Base-by-base conservation (phyloP, 92 coral and sea anemone species). In the Siderastrea radians region DNA sequence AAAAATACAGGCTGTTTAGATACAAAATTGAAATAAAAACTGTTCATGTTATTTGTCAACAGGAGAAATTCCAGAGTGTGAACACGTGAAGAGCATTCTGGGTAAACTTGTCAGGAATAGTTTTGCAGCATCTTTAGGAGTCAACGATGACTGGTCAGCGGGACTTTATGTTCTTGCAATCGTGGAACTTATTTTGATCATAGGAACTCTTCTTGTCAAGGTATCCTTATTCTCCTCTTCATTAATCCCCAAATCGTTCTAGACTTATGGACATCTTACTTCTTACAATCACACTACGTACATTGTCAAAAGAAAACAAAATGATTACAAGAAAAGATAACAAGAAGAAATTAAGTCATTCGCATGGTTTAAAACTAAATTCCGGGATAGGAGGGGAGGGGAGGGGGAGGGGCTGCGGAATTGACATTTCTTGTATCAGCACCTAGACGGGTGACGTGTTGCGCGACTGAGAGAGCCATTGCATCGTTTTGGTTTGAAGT, bases 1-100 rank as follows among this genome's bases (percentile, higher is more conserved):
- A 26, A 26, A 26, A 26, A 26, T 26, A 26, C 38, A 26, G 38
- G 38, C 38, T 26, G 38, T 26, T 26, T 26, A 26, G 38, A 26
- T 26, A 26, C 38, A 26, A 26, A 26, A 26, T 26, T 26, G 38
- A 26, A 26, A 26, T 26, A 26, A 26, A 59, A 47, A 14, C 70
- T 26, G 13, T 4, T 8, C 57, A 9, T 46, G n/a, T n/a, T 62
- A 4, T 52, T 68, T 44, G 46, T 10, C 49, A 8, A 6, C 80
- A 92, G 95, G 95, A 49, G 96, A 93, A 78, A 83, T 90, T 50
- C 84, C 88, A 53, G 91, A 93, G 62, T 93, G 96, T 63, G 96
- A 93, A 60, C 78, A 90, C 59, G 93, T 86, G 49, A 93, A 93
- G 73, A 77, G 81, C 79, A 74, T 61, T 11, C 74, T 85, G 70